Conservation (phyloP, 1,140 invertebrate genomes). For the Lineus longissimus region DNA sequence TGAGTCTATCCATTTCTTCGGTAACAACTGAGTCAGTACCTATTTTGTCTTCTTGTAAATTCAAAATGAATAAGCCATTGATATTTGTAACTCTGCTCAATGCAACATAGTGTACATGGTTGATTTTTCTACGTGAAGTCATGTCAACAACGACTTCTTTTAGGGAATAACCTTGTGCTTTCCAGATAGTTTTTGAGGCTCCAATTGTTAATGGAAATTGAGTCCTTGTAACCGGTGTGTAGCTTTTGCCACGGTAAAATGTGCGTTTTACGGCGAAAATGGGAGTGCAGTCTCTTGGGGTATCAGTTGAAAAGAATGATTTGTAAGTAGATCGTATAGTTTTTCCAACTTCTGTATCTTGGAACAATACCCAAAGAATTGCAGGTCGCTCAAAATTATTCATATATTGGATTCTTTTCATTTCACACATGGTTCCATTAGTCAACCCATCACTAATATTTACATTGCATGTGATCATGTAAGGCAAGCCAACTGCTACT, state of each 20-base stretch:
- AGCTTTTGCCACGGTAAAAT: background rate
- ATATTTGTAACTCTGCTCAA: conserved; percentile 6
- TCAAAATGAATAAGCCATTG: background rate
- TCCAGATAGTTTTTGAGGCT: background rate
- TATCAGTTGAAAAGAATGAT: background rate
- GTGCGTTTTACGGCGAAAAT: conserved; percentile 4
- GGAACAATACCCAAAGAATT: background rate
- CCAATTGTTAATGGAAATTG: background rate
- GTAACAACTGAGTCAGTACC: background rate
- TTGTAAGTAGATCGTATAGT: background rate
- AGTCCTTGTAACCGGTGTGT: background rate
- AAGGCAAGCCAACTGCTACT: background rate
- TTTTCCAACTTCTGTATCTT: background rate
- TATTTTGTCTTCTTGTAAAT: background rate
- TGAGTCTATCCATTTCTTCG: background rate
- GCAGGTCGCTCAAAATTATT: background rate
- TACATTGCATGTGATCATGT: background rate
- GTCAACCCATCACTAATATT: background rate
- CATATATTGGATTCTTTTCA: conserved; percentile 3
- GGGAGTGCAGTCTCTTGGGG: background rate
- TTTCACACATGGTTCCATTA: background rate
- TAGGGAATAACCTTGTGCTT: conserved; percentile 1
- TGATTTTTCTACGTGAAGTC: background rate
- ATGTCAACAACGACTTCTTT: background rate
- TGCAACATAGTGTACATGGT: background rate